Conservation (phyloP, 2,113 vertebrate species). For the Brachyistius frenatus region DNA sequence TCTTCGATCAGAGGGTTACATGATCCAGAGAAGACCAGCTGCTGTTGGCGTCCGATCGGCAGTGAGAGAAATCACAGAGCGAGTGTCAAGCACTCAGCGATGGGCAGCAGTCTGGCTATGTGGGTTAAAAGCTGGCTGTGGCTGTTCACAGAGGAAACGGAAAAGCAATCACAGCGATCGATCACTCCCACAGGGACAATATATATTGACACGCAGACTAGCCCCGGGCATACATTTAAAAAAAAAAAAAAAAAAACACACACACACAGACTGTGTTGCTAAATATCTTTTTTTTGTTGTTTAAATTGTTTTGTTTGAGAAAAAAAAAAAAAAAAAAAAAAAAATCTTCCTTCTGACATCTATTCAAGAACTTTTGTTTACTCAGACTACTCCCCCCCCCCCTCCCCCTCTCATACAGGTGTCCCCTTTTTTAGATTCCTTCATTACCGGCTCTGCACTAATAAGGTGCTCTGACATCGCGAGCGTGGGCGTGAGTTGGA, state of each 20-base stretch:
- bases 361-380: constrained; percentile 12
- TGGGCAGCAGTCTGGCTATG: constrained; percentile 11
- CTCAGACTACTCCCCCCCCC: constrained; percentile 3
- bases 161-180: constrained; percentile 25
- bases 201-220: constrained; percentile 22
- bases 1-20: not conserved
- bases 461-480: constrained; percentile 27
- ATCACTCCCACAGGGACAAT: constrained; percentile 41
- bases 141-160: constrained; percentile 27
- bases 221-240: not conserved
- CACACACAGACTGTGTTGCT: not conserved
- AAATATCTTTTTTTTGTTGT: not conserved
- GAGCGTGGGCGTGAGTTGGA: not conserved
- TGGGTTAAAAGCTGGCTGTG: constrained; percentile 55
- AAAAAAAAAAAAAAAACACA: not conserved
- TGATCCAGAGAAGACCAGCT: not conserved
- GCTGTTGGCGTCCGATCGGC: not conserved
- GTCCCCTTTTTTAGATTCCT: constrained; percentile 6
- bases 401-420: no score
- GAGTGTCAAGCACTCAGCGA: constrained; percentile 15
- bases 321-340: not conserved
- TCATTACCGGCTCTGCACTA: constrained; percentile 36
- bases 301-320: no score
- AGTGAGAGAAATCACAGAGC: constrained; percentile 16
- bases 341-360: not conserved